A percentile compares a stretch with the other conserved stretches of the same genome.
Evolutionary conservation across 2,797 vertebrate species (phyloP).

Genomic region (Girardinus metallicus): DNA sequence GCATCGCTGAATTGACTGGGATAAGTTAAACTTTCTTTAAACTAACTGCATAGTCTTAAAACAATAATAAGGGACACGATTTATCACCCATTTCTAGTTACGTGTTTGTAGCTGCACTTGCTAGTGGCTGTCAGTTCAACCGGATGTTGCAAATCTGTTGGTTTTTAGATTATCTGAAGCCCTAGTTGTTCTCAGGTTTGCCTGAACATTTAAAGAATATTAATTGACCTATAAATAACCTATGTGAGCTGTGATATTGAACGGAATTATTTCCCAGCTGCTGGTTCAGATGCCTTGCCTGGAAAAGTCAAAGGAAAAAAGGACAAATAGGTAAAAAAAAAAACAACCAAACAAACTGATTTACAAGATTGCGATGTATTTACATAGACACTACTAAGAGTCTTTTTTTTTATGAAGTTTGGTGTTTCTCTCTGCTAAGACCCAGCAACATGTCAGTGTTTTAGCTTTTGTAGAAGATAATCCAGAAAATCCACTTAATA

Average conservation of each 20-base stretch:
- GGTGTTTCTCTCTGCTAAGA: neutral
- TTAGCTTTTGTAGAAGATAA: neutral
- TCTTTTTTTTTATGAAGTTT: neutral
- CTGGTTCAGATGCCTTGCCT: constrained; percentile 68
- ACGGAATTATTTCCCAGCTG: neutral
- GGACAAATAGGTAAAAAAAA: constrained; percentile 51
- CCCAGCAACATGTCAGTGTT: neutral
- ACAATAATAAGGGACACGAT: neutral
- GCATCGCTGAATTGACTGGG: neutral
- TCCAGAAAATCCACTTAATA: neutral
- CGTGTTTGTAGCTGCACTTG: neutral
- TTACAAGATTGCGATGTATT: neutral
- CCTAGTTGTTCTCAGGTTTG: constrained; percentile 2
- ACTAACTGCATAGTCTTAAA: neutral
- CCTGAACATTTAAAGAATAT: neutral
- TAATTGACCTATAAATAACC: neutral
- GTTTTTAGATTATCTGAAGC: neutral
- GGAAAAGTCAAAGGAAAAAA: constrained; percentile 47
- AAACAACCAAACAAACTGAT: too few relatives aligned
- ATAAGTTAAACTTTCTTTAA: neutral
- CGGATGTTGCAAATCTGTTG: neutral
- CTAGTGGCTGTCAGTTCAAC: neutral
- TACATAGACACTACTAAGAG: neutral
- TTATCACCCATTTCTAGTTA: neutral
- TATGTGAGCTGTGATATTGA: neutral